Conservation (phyloP, 2,888 invertebrate species). For the Cantharis lateralis region DNA sequence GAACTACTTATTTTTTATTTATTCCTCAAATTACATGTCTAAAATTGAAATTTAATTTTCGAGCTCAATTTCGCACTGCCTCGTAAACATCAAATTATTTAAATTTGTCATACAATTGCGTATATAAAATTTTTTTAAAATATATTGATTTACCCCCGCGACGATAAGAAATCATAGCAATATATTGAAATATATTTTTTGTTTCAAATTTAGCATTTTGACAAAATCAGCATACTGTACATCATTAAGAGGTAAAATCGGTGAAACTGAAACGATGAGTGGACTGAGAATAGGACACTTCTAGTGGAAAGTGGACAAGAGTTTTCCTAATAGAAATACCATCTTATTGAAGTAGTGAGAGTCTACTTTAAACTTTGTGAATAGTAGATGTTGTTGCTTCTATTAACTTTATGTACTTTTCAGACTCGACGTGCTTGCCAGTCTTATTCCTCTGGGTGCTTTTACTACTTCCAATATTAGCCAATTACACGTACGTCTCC, state of each 20-base stretch:
- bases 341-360: neutral
- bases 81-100: too few species aligned
- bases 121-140: too few species aligned
- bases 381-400: neutral
- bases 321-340: neutral
- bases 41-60: too few species aligned
- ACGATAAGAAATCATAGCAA: too few species aligned
- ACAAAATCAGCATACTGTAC: neutral
- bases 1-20: too few species aligned
- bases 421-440: neutral
- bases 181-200: too few species aligned
- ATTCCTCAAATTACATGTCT: too few species aligned
- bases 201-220: neutral
- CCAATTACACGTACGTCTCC: neutral
- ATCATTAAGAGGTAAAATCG: neutral
- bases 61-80: too few species aligned
- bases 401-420: neutral
- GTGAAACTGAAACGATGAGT: neutral
- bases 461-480: neutral
- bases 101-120: too few species aligned
- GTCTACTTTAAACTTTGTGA: neutral
- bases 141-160: too few species aligned
- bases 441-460: neutral
- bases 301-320: neutral
- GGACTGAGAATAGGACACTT: neutral